phyloP scores from a whole-genome alignment of 2,888 invertebrate genomes.

The Rhamnusium bicolor region DNA sequence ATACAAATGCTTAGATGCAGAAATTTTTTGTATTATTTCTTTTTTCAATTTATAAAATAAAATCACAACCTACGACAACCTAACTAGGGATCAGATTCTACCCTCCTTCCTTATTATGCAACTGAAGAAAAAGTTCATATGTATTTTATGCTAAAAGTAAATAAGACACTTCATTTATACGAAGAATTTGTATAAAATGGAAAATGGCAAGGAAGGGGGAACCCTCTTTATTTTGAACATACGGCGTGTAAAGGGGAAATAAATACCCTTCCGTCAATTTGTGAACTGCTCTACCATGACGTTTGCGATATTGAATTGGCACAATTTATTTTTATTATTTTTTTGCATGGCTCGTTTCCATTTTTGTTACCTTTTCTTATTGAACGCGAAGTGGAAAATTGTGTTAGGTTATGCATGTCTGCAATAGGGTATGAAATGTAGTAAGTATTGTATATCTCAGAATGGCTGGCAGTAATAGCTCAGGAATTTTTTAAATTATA shows the following conservation, averaged over 20 bases:
- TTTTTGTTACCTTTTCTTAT: slow-evolving; percentile 7
- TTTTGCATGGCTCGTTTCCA: slow-evolving; percentile 11
- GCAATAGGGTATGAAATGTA: background rate
- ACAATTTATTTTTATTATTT: slow-evolving; percentile 32
- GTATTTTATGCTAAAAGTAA: slow-evolving; percentile 16
- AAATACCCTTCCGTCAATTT: slow-evolving; percentile 24
- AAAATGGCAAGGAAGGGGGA: background rate
- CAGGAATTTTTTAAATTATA: slow-evolving; percentile 11
- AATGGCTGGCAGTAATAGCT: slow-evolving; percentile 7
- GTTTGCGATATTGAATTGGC: background rate
- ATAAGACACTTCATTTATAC: slow-evolving; percentile 14
- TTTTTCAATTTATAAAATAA: background rate
- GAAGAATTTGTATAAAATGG: slow-evolving; percentile 13
- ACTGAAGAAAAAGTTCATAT: background rate
- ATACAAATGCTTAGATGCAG: background rate
- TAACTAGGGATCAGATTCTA: background rate
- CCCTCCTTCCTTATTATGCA: background rate
- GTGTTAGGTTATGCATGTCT: slow-evolving; percentile 25
- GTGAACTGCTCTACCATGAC: slow-evolving; percentile 4
- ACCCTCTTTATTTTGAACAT: background rate
- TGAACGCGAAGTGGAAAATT: slow-evolving; percentile 12
- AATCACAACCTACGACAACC: background rate
- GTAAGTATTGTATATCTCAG: slow-evolving; percentile 15
- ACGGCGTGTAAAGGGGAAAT: slow-evolving; percentile 9
- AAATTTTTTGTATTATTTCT: background rate